Evolutionary conservation across 2,888 invertebrate genomes (phyloP).

Genomic region (Plusia festucae): DNA sequence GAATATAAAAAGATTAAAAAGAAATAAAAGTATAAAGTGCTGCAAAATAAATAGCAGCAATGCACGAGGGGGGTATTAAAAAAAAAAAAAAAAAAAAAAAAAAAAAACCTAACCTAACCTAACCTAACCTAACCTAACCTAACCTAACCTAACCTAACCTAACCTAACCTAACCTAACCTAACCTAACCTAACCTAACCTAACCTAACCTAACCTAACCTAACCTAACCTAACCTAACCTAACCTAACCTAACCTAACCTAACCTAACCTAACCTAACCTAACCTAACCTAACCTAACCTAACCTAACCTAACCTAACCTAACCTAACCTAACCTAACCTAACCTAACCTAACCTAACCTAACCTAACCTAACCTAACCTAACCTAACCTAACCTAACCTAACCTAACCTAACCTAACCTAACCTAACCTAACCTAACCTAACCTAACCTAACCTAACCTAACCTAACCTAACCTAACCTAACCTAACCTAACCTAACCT

Average conservation of each 20-base stretch:
- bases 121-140: constrained; percentile 27
- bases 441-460: constrained; percentile 34
- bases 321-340: constrained; percentile 29
- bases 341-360: constrained; percentile 32
- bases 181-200: constrained; percentile 30
- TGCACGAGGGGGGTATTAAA: no score
- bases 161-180: constrained; percentile 16
- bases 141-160: constrained; percentile 26
- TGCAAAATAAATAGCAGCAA: no score
- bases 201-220: constrained; percentile 32
- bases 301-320: constrained; percentile 34
- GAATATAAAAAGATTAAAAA: no score
- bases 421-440: constrained; percentile 32
- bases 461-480: constrained; percentile 27
- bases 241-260: constrained; percentile 30
- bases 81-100: no score
- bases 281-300: constrained; percentile 14
- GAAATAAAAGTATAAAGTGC: no score
- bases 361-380: constrained; percentile 8
- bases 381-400: constrained; percentile 12
- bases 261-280: constrained; percentile 18
- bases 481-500: constrained; percentile 14
- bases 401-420: constrained; percentile 25
- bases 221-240: constrained; percentile 28
- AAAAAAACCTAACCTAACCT: constrained; percentile 9